Base-by-base conservation (phyloP, 2,888 invertebrate genomes). In the Cordilura impudica region DNA sequence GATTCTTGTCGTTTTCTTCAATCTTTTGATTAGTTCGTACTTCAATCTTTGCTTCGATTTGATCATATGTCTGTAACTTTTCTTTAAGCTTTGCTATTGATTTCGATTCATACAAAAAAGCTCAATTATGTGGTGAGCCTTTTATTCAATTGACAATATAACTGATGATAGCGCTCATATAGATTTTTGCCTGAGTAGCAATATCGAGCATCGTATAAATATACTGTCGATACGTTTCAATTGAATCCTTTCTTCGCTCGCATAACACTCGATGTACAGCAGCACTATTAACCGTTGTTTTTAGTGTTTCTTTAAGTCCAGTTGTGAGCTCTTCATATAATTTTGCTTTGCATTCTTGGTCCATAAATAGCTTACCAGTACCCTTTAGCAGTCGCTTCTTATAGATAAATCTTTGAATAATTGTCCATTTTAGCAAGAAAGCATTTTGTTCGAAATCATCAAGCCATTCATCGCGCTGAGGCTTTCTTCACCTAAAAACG, bases 261-360 rank as follows among this genome's bases (percentile, higher is more conserved):
- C 45, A 61, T 7, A 61, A 12, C 43, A 6, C 21, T 61, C 61
- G 45, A 45, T 61, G 61, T 12, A 61, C 23, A 12, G 23, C 23
- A n/a, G 61, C 61, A n/a, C 61, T 61, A 18, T 58, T 58, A 39
- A 58, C 18, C 4, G 19, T 6, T 58, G n/a, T 2, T 39, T 31
- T 54, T 2, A 49, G 19, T 8, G 16, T 19, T 12, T 14, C 23
- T 16, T 60, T 60, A 21, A 45, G 43, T 2, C 45, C 26, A 53
- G 26, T n/a, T 4, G n/a, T 26, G 5, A 53, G 14, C 1, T 3
- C 14, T 26, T 26, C 26, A 53, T 53, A 26, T 26, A 26, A 53
- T 53, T 53, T 53, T 53, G 53, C 53, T 53, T 60, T 60, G 26
- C 45, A 60, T 60, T 60, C 60, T 4, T 60, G 45, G n/a, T 60